phyloP scores from a whole-genome alignment of 2,888 invertebrate genomes.

The Steinernema scapterisci region DNA sequence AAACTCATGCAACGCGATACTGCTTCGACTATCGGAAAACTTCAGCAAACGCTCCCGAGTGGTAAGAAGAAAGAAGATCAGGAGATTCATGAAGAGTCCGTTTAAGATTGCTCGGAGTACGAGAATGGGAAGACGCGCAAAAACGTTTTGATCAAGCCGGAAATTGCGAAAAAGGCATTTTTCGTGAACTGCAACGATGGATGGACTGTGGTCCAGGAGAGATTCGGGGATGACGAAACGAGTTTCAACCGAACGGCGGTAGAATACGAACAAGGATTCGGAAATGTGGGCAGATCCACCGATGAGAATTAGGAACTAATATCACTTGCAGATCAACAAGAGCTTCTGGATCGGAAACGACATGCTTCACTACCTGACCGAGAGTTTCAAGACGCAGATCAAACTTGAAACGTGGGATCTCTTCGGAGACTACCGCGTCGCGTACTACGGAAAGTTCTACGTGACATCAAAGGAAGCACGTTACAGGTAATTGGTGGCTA shows the following conservation, averaged over 20 bases:
- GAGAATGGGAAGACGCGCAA: background rate
- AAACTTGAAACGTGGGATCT: constrained; percentile 38
- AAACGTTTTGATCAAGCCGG: constrained; percentile 33
- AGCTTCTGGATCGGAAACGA: constrained; percentile 39
- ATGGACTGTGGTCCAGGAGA: constrained; percentile 38
- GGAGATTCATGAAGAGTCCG: background rate
- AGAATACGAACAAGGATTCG: constrained; percentile 56
- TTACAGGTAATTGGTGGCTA: background rate
- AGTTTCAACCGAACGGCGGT: constrained; percentile 36
- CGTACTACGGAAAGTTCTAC: constrained; percentile 17
- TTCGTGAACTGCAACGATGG: constrained; percentile 34
- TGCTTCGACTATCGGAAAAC: background rate
- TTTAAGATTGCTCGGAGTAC: background rate
- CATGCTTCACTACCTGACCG: constrained; percentile 33
- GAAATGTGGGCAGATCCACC: constrained; percentile 41
- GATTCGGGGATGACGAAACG: background rate
- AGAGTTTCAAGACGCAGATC: background rate
- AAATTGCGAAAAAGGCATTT: background rate
- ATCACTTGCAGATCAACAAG: constrained; percentile 49
- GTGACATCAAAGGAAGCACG: background rate
- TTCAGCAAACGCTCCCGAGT: background rate
- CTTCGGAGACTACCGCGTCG: constrained; percentile 33
- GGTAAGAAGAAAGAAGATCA: background rate
- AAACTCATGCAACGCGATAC: background rate
- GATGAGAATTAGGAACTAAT: too few relatives aligned